These are phyloP conservation scores for Andrena flavipes DNA, from an alignment of 2,888 invertebrate species.

Conservation along the genomic window DNA sequence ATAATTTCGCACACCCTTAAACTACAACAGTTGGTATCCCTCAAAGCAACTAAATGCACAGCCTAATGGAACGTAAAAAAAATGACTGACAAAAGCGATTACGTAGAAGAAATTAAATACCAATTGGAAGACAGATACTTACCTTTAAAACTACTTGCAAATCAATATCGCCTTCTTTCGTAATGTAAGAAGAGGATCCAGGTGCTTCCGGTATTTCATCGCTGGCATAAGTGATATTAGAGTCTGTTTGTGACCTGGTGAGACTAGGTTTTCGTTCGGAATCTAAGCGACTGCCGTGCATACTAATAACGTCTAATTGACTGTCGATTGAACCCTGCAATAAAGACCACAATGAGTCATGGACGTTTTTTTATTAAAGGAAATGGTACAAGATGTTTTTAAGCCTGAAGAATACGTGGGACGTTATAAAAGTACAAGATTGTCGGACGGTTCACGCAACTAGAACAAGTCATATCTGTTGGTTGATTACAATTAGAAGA, in stretches of 20 bases:
- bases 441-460: too few species aligned
- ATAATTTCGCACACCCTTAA: constrained; percentile 96
- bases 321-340: constrained; percentile 93
- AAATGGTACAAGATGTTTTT: neutral
- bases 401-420: neutral
- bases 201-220: constrained; percentile 95
- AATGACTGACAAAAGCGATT: neutral
- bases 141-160: constrained; percentile 94
- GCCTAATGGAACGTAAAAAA: constrained; percentile 86
- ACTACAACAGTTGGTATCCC: constrained; percentile 94
- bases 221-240: constrained; percentile 94
- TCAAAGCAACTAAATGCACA: constrained; percentile 93
- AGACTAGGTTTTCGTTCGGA: constrained; percentile 90
- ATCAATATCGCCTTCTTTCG: constrained; percentile 97
- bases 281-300: constrained; percentile 85
- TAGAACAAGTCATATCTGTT: too few species aligned
- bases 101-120: constrained; percentile 6
- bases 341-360: constrained; percentile 7
- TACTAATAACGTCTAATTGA: constrained; percentile 91
- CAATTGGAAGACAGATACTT: neutral
- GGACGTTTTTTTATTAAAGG: neutral
- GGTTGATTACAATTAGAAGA: too few species aligned
- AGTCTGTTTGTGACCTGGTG: constrained; percentile 95
- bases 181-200: constrained; percentile 96
- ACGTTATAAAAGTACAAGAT: constrained; percentile 8